Evolutionary conservation across 2,888 invertebrate species (phyloP).

Genomic region (Erynnis tages): DNA sequence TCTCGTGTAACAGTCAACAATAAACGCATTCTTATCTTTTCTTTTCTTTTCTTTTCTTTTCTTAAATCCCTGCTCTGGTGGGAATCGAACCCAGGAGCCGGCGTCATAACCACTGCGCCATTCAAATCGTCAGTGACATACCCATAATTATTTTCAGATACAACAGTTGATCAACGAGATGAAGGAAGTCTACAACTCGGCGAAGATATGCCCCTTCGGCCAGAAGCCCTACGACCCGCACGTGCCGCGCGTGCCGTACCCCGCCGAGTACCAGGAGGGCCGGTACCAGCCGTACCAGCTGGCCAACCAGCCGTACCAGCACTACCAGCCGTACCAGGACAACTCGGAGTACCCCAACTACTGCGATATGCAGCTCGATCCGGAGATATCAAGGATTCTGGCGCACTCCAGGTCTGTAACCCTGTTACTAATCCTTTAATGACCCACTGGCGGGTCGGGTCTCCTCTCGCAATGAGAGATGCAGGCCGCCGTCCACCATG

Average conservation of each 20-base stretch:
- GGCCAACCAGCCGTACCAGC: slow-evolving; percentile 55
- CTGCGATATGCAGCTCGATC: slow-evolving; percentile 83
- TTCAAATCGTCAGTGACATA: too few species aligned
- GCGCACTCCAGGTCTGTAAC: slow-evolving; percentile 86
- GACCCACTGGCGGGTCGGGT: too few species aligned
- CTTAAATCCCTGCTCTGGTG: too few species aligned
- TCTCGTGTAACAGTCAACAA: too few species aligned
- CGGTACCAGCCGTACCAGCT: slow-evolving; percentile 53
- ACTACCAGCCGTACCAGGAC: slow-evolving; percentile 53
- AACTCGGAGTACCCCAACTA: slow-evolving; percentile 58
- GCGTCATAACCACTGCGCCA: too few species aligned
- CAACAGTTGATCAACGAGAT: slow-evolving; percentile 88
- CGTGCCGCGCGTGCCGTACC: slow-evolving; percentile 48
- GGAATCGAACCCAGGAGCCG: too few species aligned
- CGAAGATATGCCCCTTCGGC: slow-evolving; percentile 86
- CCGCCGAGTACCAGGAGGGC: slow-evolving; percentile 33
- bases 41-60: too few species aligned
- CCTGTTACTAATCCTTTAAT: too few species aligned
- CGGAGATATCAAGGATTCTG: slow-evolving; percentile 84
- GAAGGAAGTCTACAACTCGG: slow-evolving; percentile 89
- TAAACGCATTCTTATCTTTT: too few species aligned
- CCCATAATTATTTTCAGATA: slow-evolving; percentile 81
- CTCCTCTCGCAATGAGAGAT: too few species aligned
- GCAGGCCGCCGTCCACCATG: too few species aligned
- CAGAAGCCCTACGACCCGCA: slow-evolving; percentile 73